Conservation (phyloP, 2,113 vertebrate genomes). For the Plotosus lineatus region DNA sequence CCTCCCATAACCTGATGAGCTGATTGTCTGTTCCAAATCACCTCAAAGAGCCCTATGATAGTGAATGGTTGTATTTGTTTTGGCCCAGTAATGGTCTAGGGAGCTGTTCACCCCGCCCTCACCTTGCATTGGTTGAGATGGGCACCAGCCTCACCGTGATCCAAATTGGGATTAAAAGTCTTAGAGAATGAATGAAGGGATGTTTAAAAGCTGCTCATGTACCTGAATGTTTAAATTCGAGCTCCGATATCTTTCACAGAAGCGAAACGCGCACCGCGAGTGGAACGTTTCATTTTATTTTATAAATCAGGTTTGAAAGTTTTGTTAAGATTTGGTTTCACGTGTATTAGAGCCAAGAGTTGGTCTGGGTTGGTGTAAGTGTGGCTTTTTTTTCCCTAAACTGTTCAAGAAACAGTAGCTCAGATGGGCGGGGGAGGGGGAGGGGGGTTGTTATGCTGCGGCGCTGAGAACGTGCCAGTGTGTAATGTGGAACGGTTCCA, state of each 20-base stretch:
- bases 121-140: no score
- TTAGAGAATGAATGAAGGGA: no score
- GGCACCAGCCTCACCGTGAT: no score
- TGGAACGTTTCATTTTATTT: neutral
- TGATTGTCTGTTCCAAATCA: no score
- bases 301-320: conserved; percentile 18
- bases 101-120: no score
- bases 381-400: neutral
- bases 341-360: neutral
- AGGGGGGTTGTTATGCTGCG: no score
- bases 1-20: no score
- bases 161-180: no score
- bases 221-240: neutral
- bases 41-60: no score
- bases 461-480: neutral
- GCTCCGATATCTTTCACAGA: neutral
- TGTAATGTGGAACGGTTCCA: neutral
- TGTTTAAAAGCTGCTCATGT: neutral
- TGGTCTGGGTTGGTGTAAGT: neutral
- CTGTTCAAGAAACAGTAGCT: neutral
- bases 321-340: conserved; percentile 16
- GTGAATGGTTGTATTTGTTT: no score
- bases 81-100: no score
- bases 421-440: no score
- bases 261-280: neutral